Conservation (phyloP, 2,888 invertebrate genomes). For the Odontocolon sp. region DNA sequence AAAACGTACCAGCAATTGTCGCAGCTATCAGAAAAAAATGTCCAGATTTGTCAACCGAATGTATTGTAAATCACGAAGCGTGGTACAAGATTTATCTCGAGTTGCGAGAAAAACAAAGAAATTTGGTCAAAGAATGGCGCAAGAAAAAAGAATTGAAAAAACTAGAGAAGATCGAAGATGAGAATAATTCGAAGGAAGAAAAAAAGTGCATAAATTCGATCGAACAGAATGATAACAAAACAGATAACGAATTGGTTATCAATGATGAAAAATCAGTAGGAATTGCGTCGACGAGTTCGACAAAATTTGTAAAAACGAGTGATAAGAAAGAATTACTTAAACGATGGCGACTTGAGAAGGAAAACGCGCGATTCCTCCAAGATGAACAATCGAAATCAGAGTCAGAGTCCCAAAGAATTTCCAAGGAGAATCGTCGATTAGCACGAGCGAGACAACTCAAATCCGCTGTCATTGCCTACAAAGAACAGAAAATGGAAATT, state of each 20-base stretch:
- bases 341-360: constrained; percentile 73
- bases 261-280: not conserved
- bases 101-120: constrained; percentile 80
- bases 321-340: constrained; percentile 71
- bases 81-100: constrained; percentile 82
- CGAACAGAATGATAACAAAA: not conserved
- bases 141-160: constrained; percentile 68
- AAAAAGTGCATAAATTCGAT: not conserved
- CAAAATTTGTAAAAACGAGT: not conserved
- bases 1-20: constrained; percentile 70
- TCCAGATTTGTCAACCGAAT: constrained; percentile 76
- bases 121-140: constrained; percentile 81
- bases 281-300: not conserved
- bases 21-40: constrained; percentile 70
- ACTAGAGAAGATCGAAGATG: constrained; percentile 18
- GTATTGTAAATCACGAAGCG: constrained; percentile 81
- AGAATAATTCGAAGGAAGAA: not conserved
- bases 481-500: constrained; percentile 63
- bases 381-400: constrained; percentile 65
- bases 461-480: constrained; percentile 44
- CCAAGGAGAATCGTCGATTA: constrained; percentile 66
- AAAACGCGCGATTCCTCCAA: constrained; percentile 67
- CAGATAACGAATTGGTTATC: not conserved
- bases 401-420: constrained; percentile 56
- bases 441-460: constrained; percentile 55